Conservation (phyloP, 2,888 invertebrate species). For the Trissonchulus latispiculum region DNA sequence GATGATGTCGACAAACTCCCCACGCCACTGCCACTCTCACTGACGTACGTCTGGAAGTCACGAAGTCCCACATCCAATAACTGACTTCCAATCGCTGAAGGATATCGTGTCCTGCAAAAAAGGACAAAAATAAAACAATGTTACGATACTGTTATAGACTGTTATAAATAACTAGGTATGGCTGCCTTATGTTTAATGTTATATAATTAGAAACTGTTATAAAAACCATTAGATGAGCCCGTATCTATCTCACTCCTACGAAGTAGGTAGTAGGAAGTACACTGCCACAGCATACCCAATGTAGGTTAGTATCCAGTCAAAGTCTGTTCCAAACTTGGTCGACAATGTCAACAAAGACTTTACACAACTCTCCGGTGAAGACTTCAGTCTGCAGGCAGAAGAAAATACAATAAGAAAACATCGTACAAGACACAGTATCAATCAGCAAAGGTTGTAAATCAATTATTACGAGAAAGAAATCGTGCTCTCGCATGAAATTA, state of each 20-base stretch:
- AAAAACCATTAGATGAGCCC: background rate
- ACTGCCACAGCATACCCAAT: background rate
- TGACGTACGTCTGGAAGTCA: background rate
- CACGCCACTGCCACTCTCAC: background rate
- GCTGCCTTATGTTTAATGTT: too few species aligned
- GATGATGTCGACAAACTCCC: background rate
- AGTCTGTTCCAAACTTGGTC: background rate
- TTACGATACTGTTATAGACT: too few species aligned
- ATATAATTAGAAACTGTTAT: too few species aligned
- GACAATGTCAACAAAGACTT: background rate
- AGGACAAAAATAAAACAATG: too few species aligned
- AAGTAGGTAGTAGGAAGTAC: too few species aligned
- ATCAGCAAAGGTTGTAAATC: too few species aligned
- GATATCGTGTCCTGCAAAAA: background rate
- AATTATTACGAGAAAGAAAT: too few species aligned
- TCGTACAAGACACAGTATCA: background rate
- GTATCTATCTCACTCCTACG: background rate
- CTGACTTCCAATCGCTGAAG: background rate
- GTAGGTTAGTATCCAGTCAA: background rate
- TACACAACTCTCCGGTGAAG: background rate
- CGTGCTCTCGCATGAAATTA: too few species aligned
- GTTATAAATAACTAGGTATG: too few species aligned
- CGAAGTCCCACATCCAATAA: background rate
- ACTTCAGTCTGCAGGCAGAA: background rate
- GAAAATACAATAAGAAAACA: too few species aligned